Evolutionary conservation across 2,113 vertebrate genomes (phyloP), one percentile per base, ranked within the genome.

Genomic region (Rhombomys opimus): DNA sequence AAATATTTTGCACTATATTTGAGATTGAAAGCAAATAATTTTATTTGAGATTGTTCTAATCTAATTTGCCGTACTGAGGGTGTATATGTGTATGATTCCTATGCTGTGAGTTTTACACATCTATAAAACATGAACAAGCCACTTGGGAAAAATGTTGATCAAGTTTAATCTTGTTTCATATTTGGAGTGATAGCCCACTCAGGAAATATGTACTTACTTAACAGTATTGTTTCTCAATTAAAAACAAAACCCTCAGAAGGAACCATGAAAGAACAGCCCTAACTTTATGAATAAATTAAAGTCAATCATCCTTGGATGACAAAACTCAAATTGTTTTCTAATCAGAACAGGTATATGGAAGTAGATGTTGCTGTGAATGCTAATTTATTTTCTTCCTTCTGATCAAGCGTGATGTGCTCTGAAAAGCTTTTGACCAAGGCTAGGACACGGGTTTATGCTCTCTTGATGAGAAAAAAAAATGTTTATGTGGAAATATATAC

Each of bases 261-360:
- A 96, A 94, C 93, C 25, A 73, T 50, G 54, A 72, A 88, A 87
- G 59, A 95, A 92, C 94, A 92, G 35, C 38, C 9, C 32, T 32
- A 95, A 92, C 11, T 82, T 95, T 82, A 94, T 93, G 92, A 95
- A 94, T 96, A 96, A 97, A 94, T 96, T 94, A 94, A 95, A 97
- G 93, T 95, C 82, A 94, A 32, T 96, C 80, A 94, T 90, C 50
- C 76, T 94, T 90, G 67, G 92, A 95, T 92, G 75, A 54, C 50
- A 93, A 88, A 88, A 63, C 57, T 94, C 4, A 54, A 90, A 30
- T 67, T 90, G 77, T 87, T 92, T 97, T 90, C 75, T 96, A 95
- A 97, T 92, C 72, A 97, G 91, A 94, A 68, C 10, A 96, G 95
- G 67, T 85, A 61, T 85, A 61, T 27, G n/a, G 30, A 81, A 92